A percentile compares a stretch with the other conserved stretches of the same genome.
Evolutionary conservation across 2,888 invertebrate species (phyloP).

Genomic region (Drosophila nr. perissopoda): DNA sequence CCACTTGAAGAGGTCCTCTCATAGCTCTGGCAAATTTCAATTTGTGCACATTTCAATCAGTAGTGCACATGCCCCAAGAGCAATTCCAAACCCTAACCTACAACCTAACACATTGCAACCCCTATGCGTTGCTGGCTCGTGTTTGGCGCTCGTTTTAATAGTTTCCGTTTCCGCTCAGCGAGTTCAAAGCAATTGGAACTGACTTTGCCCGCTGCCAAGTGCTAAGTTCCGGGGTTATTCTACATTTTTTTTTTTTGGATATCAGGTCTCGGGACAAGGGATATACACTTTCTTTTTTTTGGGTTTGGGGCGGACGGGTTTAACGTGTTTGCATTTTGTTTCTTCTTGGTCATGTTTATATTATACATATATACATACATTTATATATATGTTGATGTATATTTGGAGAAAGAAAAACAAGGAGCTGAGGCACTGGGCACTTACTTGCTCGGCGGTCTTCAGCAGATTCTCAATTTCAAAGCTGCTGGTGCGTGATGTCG

Average conservation of each 20-base stretch:
- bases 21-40: slow-evolving; percentile 69
- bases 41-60: slow-evolving; percentile 80
- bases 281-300: slow-evolving; percentile 11
- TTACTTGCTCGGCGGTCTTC: slow-evolving; percentile 88
- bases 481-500: slow-evolving; percentile 93
- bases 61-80: slow-evolving; percentile 50
- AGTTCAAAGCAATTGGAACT: slow-evolving; percentile 79
- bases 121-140: slow-evolving; percentile 24
- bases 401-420: slow-evolving; percentile 12
- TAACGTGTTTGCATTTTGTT: slow-evolving; percentile 74
- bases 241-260: slow-evolving; percentile 22
- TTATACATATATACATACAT: slow-evolving; percentile 21
- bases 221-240: slow-evolving; percentile 64
- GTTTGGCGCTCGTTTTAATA: slow-evolving; percentile 82
- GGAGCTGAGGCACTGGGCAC: slow-evolving; percentile 46
- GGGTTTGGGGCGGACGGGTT: slow-evolving; percentile 25
- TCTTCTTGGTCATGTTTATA: slow-evolving; percentile 63
- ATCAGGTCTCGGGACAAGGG: slow-evolving; percentile 27
- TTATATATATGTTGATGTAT: background rate
- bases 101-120: background rate
- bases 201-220: slow-evolving; percentile 63
- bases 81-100: background rate
- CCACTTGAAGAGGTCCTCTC: slow-evolving; percentile 49
- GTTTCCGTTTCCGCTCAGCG: slow-evolving; percentile 78
- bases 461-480: slow-evolving; percentile 98